Evolutionary conservation across 2,797 vertebrate species (phyloP), one percentile per base, ranked within the genome.

Genomic region (Melanotaenia pygmaea): DNA sequence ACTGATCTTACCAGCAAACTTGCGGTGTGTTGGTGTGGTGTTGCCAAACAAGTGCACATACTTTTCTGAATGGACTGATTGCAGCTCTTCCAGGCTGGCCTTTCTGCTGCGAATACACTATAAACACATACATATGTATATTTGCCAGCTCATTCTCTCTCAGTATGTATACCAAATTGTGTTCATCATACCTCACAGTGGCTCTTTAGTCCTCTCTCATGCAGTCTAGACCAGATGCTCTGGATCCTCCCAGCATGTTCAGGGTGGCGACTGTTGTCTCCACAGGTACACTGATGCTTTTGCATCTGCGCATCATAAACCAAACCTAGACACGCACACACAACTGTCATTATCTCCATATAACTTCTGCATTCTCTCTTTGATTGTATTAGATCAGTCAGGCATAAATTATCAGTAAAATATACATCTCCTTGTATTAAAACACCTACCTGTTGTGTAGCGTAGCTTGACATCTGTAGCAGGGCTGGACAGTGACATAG

Each of bases 151-250:
- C 1, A 26, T 70, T 47, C 4, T 32, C 28, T 64, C 13, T 34
- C 4, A 24, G 2, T 47, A n/a, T 47, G 14, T 32, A 16, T 30
- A 47, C 1, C 0, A 3, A 34, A 28, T 22, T 51, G 37, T 22
- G 3, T 12, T 47, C 20, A 34, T 22, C 67, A 30, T 92, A 99
- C 97, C 96, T 98, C 95, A 60, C 96, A 99, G 76, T 95, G 95
- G 85, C 86, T 91, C 47, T 94, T 92, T 34, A 98, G 95, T 0
- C 97, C 96, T 32, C 95, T 88, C 79, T 98, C 95, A 67, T 95
- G 94, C 80, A 99, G 94, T 26, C 96, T 93, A 54, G 95, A 96
- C 96, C 96, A 99, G 91, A 99, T 96, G 91, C 96, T 97, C 88
- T 96, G 95, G 85, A 97, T 96, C 45, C 96, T 95, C 10, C 95